Base-by-base conservation (phyloP, 2,888 invertebrate species). In the Eurytoma californica region DNA sequence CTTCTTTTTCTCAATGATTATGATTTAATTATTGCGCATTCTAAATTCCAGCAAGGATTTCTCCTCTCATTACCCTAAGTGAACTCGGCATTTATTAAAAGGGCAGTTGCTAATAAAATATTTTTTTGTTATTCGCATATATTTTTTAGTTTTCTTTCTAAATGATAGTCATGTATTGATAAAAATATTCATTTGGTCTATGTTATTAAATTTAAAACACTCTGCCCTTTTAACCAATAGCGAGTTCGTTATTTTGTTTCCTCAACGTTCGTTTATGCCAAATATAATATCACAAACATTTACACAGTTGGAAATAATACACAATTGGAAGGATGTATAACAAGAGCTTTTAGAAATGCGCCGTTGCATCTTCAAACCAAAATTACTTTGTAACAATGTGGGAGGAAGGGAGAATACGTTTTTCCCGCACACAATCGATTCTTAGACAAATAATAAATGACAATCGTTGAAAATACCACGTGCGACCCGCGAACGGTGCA, bases 231-330 rank as follows among this genome's bases (percentile, higher is more conserved):
- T 68, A 13, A 67, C 58, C 63, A 75, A 75, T 57, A 53, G 5
- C 74, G 72, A 70, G 67, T 79, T 47, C 69, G 0, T 24, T 24
- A 24, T 57, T 39, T 39, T 65, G 30, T 58, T 55, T 72, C 20
- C 30, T 70, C 30, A 69, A 39, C 39, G 39, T 67, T 76, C 39
- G 7, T 39, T 9, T 39, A 70, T 28, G 53, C 28, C 68, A 51
- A 67, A 67, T 28, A 70, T 76, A 81, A 81, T 81, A 81, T 81
- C 81, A 81, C 81, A 81, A 77, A 80, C 39, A 39, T 80, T 77
- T 80, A 81, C 78, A 76, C 72, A 81, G 72, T 79, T 79, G 79
- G 72, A 79, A 78, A 72, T 78, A 80, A 80, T 80, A 78, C 78
- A 47, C 57, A 80, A 68, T 67, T 63, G 67, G 55, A 75, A 78